Conservation (phyloP, 2,888 invertebrate species). For the Erannis defoliaria region DNA sequence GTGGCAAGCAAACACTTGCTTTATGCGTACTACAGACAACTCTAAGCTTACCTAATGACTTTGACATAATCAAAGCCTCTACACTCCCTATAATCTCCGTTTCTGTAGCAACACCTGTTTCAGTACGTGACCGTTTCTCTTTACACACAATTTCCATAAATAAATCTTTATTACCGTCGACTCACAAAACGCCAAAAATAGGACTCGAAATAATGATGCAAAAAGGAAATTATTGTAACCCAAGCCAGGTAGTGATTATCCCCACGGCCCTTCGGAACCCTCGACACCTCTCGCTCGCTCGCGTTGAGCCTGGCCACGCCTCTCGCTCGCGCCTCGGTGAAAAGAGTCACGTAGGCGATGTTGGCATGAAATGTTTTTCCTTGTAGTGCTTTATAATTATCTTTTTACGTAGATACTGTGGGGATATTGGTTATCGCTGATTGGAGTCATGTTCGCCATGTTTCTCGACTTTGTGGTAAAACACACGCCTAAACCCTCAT, state of each 20-base stretch:
- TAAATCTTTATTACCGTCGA: conserved; percentile 14
- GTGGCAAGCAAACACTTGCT: not conserved
- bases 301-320: not conserved
- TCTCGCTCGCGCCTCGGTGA: conserved; percentile 43
- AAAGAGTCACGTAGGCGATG: conserved; percentile 56
- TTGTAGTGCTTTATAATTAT: conserved; percentile 18
- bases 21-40: not conserved
- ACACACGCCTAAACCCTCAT: not conserved
- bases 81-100: not conserved
- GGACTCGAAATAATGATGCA: conserved; percentile 23
- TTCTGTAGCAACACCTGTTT: conserved; percentile 4
- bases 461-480: not conserved
- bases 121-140: conserved; percentile 19
- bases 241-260: conserved; percentile 29
- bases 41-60: not conserved
- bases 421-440: not conserved
- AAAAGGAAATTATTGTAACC: conserved; percentile 29
- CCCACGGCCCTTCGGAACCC: conserved; percentile 9
- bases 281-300: conserved; percentile 13
- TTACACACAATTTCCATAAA: conserved; percentile 23
- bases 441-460: conserved; percentile 20
- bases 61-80: not conserved
- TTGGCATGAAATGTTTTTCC: conserved; percentile 42
- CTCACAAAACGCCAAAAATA: conserved; percentile 27
- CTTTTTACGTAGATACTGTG: conserved; percentile 9